A percentile compares a stretch with the other conserved stretches of the same genome.
These are phyloP conservation scores for Pyrocoelia pectoralis DNA, from an alignment of 2,888 invertebrate genomes.

Conservation along the genomic window DNA sequence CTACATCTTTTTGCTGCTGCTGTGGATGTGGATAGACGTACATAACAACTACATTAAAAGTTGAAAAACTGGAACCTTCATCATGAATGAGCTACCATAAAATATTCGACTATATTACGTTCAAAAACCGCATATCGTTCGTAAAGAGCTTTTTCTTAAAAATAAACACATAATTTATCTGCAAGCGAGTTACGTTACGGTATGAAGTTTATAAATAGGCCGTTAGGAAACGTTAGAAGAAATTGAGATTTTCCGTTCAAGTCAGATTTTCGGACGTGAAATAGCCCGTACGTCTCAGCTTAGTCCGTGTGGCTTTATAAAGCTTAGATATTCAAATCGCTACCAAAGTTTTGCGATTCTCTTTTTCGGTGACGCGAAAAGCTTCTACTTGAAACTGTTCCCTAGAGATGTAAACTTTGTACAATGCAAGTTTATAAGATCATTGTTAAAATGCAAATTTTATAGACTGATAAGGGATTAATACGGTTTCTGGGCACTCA, in stretches of 20 bases:
- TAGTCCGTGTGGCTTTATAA: constrained; percentile 30
- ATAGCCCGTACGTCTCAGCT: constrained; percentile 25
- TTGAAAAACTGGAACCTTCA: neutral
- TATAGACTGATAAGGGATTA: constrained; percentile 33
- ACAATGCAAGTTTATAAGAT: constrained; percentile 34
- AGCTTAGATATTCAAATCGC: constrained; percentile 43
- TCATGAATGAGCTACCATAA: constrained; percentile 16
- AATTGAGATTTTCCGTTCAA: constrained; percentile 3
- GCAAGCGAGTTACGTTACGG: constrained; percentile 33
- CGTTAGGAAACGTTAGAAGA: constrained; percentile 22
- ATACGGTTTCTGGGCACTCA: constrained; percentile 20
- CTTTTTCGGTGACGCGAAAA: constrained; percentile 35
- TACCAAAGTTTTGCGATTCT: constrained; percentile 38
- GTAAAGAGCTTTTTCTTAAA: constrained; percentile 29
- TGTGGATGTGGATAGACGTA: neutral
- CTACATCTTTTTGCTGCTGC: neutral
- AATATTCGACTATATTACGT: constrained; percentile 34
- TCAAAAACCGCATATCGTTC: constrained; percentile 28
- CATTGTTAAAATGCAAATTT: constrained; percentile 34
- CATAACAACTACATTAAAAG: neutral
- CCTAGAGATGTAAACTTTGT: constrained; percentile 34
- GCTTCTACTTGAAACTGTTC: constrained; percentile 31
- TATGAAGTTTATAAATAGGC: constrained; percentile 40
- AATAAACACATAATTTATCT: constrained; percentile 43
- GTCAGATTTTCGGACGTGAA: constrained; percentile 14